Base-by-base conservation (phyloP, 2,888 invertebrate species). In the Mythimna impura region DNA sequence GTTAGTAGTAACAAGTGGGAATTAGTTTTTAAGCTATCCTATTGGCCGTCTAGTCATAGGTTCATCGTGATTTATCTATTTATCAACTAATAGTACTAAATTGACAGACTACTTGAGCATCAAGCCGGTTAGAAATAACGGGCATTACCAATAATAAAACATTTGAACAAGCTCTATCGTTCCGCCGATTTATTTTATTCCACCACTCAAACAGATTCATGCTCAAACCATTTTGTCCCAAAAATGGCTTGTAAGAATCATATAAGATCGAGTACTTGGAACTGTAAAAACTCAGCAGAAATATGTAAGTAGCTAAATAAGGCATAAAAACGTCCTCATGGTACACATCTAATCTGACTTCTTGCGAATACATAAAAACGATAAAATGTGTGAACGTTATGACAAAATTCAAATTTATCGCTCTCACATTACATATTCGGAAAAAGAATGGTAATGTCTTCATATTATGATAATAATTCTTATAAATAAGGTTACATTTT, bases 331-430 rank as follows among this genome's bases (percentile, higher is more conserved):
- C 62, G 68, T 65, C 71, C 43, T 36, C 40, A 65, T 68, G 55
- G 71, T 73, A 78, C 74, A 75, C 63, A 68, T 75, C 65, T 81
- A 83, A 86, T 83, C 77, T 80, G 84, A 76, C 71, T 79, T 64
- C 64, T 80, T 76, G 63, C 58, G 73, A 80, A 81, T 81, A 83
- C 74, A 83, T 83, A 85, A 78, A 80, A 77, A 75, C 76, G 79
- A 80, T 83, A 81, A 83, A 83, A 78, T 80, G 73, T 83, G 81
- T 85, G 87, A 86, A 77, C 81, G 81, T 80, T 85, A 78, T 73
- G 81, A 81, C 83, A 85, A 86, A 86, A 86, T 86, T 86, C 86
- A 86, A 86, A 86, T 86, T 86, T 85, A 86, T 86, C 76, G 81
- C 66, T 65, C 78, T 80, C 77, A 63, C 81, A 80, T 86, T 80